Evolutionary conservation across 2,113 vertebrate species (phyloP).

Genomic region (Melierax canorus): DNA sequence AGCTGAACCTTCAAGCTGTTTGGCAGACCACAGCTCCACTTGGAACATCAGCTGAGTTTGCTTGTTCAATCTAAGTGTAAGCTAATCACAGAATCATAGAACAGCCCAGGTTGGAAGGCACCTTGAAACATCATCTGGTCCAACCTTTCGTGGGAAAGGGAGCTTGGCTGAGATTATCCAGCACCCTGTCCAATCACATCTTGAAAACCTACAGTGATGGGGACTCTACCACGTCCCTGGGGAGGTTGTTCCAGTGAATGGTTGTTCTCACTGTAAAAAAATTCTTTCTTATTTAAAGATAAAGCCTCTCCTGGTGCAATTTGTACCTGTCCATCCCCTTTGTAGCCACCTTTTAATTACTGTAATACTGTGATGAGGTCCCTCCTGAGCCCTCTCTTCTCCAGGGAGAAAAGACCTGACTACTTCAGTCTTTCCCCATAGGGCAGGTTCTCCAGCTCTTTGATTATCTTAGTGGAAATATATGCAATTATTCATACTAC

Average conservation of each 20-base stretch:
- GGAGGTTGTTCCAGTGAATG: background rate
- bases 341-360: background rate
- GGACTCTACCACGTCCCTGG: rapidly evolving
- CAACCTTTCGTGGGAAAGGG: background rate
- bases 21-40: background rate
- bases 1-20: background rate
- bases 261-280: background rate
- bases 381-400: background rate
- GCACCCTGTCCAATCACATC: background rate
- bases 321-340: background rate
- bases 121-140: background rate
- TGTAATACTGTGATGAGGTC: background rate
- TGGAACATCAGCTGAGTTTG: background rate
- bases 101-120: rapidly evolving
- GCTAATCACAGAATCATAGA: background rate
- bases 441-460: background rate
- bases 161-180: background rate
- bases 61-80: background rate
- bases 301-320: background rate
- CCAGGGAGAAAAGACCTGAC: background rate
- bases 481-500: background rate
- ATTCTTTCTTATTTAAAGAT: background rate
- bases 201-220: background rate
- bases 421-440: background rate
- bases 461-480: background rate